Percentiles rank a stretch among this genome's conserved stretches.
These are phyloP conservation scores for Eidolon helvum DNA, from an alignment of 2,113 vertebrate species.

Conservation along the genomic window DNA sequence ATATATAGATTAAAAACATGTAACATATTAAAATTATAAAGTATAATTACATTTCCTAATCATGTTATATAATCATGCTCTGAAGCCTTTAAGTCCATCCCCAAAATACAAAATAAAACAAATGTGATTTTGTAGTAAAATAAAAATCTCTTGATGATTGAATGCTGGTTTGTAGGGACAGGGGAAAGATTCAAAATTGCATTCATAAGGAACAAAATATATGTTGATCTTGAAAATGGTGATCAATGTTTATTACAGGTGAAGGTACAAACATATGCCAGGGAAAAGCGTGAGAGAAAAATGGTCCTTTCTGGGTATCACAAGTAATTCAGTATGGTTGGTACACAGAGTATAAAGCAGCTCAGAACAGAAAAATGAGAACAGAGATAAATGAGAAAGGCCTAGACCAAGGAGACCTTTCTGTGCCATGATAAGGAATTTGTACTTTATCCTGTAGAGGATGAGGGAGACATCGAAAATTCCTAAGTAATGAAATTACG, in stretches of 20 bases:
- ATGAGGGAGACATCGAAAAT: neutral
- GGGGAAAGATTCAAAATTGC: neutral
- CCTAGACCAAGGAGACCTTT: neutral
- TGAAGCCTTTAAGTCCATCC: neutral
- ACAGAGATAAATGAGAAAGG: neutral
- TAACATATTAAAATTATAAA: constrained; percentile 14
- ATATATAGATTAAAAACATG: neutral
- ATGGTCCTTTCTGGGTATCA: neutral
- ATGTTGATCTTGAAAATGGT: neutral
- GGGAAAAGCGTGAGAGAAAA: neutral
- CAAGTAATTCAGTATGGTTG: neutral
- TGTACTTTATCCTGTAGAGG: neutral
- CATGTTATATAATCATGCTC: neutral
- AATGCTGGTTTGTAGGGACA: neutral
- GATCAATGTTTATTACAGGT: neutral
- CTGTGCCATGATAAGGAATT: neutral
- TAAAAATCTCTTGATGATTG: neutral
- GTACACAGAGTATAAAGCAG: neutral
- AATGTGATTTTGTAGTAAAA: constrained; percentile 43
- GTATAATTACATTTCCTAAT: neutral
- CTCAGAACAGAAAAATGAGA: neutral
- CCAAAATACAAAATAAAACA: neutral
- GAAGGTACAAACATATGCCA: neutral
- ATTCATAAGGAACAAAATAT: neutral
- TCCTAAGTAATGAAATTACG: neutral